These are phyloP conservation scores for Xestia c-nigrum DNA, from an alignment of 2,888 invertebrate species.

Conservation along the genomic window DNA sequence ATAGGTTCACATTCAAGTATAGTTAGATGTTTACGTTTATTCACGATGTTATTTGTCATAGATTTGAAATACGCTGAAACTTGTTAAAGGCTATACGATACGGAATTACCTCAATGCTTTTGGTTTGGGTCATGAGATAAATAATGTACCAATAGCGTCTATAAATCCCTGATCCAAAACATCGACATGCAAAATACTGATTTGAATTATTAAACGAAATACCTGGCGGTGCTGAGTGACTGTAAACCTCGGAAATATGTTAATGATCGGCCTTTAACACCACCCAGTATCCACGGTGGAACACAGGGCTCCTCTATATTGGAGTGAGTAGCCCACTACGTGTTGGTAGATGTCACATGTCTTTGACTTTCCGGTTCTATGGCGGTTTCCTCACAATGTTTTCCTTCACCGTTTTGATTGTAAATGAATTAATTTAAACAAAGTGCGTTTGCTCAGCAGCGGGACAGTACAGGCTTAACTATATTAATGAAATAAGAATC, in stretches of 20 bases:
- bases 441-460: background rate
- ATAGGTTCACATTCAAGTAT: constrained; percentile 22
- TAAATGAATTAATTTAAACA: background rate
- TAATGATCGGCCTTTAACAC: background rate
- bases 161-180: constrained; percentile 57
- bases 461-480: constrained; percentile 1
- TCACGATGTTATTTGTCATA: constrained; percentile 16
- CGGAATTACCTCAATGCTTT: constrained; percentile 7
- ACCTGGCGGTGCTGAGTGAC: constrained; percentile 23
- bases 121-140: background rate
- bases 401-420: background rate
- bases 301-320: background rate
- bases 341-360: too few species aligned
- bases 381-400: background rate
- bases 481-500: background rate
- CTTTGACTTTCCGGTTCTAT: background rate
- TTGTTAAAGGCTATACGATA: constrained; percentile 11
- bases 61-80: constrained; percentile 47
- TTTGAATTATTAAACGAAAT: constrained; percentile 68
- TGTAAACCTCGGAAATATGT: background rate
- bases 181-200: constrained; percentile 73
- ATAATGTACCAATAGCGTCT: constrained; percentile 30
- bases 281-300: background rate
- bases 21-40: constrained; percentile 9
- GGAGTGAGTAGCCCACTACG: too few species aligned